phyloP scores from a whole-genome alignment of 2,113 vertebrate species.

The Sturnus vulgaris region DNA sequence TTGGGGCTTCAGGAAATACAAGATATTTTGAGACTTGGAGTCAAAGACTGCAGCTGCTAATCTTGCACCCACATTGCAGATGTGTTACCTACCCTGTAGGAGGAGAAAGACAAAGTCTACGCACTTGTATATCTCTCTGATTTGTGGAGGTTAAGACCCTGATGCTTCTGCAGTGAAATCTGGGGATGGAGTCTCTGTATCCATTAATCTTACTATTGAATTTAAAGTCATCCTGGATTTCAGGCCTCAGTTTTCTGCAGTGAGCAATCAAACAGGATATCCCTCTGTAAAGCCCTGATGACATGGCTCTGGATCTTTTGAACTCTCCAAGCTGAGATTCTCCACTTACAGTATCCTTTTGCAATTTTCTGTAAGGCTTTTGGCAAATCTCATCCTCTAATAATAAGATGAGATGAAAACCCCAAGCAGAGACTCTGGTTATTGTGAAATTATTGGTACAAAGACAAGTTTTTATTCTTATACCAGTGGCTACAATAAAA shows the following conservation, averaged over 20 bases:
- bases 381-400: background rate
- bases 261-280: background rate
- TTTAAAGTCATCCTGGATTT: background rate
- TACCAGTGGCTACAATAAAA: background rate
- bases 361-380: background rate
- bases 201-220: background rate
- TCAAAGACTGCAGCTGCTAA: background rate
- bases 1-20: background rate
- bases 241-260: background rate
- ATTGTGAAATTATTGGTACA: background rate
- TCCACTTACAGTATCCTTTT: background rate
- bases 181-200: background rate
- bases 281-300: background rate
- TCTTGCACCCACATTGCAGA: background rate
- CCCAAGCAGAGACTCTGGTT: rapidly evolving
- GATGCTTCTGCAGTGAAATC: background rate
- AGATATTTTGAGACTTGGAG: background rate
- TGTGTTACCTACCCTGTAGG: background rate
- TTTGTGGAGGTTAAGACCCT: background rate
- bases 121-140: background rate
- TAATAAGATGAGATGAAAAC: background rate
- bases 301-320: background rate
- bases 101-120: background rate
- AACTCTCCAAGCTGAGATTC: background rate
- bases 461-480: background rate